A percentile compares a stretch with the other conserved stretches of the same genome.
phyloP scores from a whole-genome alignment of 2,797 vertebrate genomes.

The Manis crassicaudata region DNA sequence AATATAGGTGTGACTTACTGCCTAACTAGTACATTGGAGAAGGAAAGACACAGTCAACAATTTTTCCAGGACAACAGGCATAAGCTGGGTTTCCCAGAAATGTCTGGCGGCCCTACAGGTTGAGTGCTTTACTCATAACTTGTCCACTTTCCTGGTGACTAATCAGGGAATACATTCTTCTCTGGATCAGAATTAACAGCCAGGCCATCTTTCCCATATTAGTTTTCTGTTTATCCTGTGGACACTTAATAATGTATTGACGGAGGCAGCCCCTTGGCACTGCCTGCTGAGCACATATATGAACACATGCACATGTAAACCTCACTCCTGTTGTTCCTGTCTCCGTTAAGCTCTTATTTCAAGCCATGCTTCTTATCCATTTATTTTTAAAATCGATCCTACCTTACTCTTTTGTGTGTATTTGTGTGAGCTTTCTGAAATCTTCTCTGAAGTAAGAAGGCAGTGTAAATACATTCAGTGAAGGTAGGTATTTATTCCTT shows the following conservation, averaged over 20 bases:
- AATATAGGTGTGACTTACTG: rapidly evolving
- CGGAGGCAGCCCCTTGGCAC: neutral
- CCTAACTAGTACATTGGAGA: neutral
- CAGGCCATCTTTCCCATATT: neutral
- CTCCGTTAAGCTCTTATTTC: neutral
- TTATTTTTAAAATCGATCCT: neutral
- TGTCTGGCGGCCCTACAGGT: rapidly evolving
- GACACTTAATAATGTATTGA: neutral
- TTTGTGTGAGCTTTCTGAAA: neutral
- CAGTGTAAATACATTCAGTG: neutral
- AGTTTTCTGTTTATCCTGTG: neutral
- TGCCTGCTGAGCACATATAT: neutral
- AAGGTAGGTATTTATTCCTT: neutral
- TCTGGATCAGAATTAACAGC: neutral
- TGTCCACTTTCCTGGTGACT: neutral
- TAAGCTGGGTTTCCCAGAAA: neutral
- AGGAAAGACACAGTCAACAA: no score
- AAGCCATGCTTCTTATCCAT: neutral
- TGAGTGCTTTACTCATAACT: neutral
- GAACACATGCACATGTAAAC: no score
- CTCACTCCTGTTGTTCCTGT: neutral
- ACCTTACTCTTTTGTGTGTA: neutral
- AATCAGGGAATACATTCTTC: neutral
- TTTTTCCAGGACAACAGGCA: neutral
- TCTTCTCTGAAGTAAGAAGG: neutral